Evolutionary conservation across 2,888 invertebrate genomes (phyloP).

Genomic region (Piscicola geometra): DNA sequence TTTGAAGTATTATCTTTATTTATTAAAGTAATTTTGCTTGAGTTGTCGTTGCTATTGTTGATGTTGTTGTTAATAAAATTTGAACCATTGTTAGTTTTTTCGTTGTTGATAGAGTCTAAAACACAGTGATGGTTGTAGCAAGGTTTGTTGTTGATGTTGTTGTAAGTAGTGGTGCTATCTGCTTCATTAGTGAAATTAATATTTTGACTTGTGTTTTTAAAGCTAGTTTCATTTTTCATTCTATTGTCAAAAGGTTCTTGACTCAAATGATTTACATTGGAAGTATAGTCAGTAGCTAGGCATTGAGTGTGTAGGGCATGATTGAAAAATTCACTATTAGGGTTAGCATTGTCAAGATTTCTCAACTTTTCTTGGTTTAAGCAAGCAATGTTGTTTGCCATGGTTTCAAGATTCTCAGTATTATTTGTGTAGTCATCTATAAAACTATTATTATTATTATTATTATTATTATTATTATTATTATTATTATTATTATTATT

Average conservation of each 20-base stretch:
- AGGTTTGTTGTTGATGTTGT: neutral
- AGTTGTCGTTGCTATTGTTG: conserved; percentile 14
- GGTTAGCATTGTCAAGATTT: neutral
- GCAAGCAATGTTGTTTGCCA: neutral
- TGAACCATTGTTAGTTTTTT: too few relatives aligned
- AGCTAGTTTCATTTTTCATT: too few relatives aligned
- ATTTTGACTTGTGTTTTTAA: neutral
- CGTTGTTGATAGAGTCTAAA: too few relatives aligned
- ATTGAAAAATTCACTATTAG: neutral
- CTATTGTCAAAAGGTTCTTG: too few relatives aligned
- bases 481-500: neutral
- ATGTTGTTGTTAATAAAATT: conserved; percentile 23
- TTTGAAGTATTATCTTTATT: neutral
- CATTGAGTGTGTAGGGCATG: neutral
- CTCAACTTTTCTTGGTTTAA: neutral
- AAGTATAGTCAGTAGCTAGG: too few relatives aligned
- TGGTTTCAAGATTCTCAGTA: neutral
- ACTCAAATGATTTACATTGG: too few relatives aligned
- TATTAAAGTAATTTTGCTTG: neutral
- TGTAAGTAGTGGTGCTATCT: too few relatives aligned
- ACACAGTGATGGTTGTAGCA: neutral
- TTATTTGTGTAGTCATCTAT: neutral
- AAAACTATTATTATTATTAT: neutral
- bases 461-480: neutral
- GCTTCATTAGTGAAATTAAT: neutral